phyloP scores from a whole-genome alignment of 1,140 invertebrate genomes.

The Glossosoma conforme region DNA sequence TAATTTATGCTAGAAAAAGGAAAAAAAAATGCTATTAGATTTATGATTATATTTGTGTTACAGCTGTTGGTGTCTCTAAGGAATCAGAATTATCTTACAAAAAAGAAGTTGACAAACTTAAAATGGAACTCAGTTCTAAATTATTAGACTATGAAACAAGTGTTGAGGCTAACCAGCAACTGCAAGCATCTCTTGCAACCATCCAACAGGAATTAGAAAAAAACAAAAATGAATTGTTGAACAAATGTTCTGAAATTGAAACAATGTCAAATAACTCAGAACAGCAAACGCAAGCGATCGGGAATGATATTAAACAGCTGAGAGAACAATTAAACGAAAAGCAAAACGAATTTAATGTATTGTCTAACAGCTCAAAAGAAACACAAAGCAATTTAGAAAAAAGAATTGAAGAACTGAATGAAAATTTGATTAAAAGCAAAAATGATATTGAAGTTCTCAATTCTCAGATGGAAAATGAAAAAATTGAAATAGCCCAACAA shows the following conservation, averaged over 20 bases:
- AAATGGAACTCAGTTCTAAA: constrained; percentile 55
- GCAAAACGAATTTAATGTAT: constrained; percentile 18
- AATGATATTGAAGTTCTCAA: constrained; percentile 18
- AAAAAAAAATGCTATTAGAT: no score
- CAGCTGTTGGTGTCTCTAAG: constrained; percentile 43
- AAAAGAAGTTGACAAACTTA: constrained; percentile 53
- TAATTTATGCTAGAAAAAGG: no score
- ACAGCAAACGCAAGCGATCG: constrained; percentile 42
- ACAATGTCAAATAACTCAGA: constrained; percentile 41
- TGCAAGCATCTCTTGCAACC: constrained; percentile 43
- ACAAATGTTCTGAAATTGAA: constrained; percentile 47
- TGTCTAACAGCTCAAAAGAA: constrained; percentile 40
- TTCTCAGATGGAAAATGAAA: constrained; percentile 27
- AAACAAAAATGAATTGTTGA: constrained; percentile 40
- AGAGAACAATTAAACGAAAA: constrained; percentile 37
- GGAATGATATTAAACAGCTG: constrained; percentile 41
- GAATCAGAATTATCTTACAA: constrained; percentile 47
- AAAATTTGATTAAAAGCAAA: constrained; percentile 39
- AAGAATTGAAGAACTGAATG: constrained; percentile 43
- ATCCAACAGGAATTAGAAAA: constrained; percentile 41
- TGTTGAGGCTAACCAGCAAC: constrained; percentile 45
- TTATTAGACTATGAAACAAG: constrained; percentile 48
- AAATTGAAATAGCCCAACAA: constrained; percentile 27
- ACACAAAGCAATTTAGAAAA: constrained; percentile 45
- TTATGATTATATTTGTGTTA: constrained; percentile 32